These are phyloP conservation scores for Coenobita brevimanus DNA, from an alignment of 1,140 invertebrate species.

Conservation along the genomic window DNA sequence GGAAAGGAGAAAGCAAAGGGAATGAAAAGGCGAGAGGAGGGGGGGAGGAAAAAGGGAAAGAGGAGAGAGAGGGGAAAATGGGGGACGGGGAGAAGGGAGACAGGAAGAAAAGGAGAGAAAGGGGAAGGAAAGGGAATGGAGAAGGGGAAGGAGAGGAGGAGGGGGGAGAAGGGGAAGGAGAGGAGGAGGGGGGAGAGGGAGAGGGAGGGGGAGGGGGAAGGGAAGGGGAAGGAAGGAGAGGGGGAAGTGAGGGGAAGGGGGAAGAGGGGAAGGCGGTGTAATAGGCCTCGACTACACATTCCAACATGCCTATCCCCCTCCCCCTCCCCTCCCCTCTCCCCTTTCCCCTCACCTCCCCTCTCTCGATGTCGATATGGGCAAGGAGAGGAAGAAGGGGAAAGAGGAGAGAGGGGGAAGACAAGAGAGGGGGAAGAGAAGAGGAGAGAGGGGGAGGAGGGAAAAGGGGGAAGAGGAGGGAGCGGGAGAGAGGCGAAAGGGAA, in stretches of 20 bases:
- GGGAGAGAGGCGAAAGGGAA: neutral
- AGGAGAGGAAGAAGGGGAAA: constrained; percentile 1
- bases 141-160: neutral
- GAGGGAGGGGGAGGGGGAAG: neutral
- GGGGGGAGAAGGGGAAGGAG: neutral
- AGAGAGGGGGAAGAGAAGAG: constrained; percentile 1
- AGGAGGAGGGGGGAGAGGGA: neutral
- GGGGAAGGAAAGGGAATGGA: neutral
- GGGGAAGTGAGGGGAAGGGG: too few species aligned
- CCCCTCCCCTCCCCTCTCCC: too few species aligned
- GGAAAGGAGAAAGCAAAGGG: neutral
- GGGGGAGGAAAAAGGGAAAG: neutral
- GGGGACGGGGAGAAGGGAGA: neutral
- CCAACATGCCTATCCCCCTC: too few species aligned
- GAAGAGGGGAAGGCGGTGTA: constrained; percentile 1
- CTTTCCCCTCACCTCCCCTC: too few species aligned
- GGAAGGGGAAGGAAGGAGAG: neutral
- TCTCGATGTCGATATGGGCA: too few species aligned
- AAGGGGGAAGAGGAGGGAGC: neutral
- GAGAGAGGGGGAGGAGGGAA: neutral
- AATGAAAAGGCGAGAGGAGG: neutral
- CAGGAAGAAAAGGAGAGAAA: neutral
- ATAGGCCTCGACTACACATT: too few species aligned
- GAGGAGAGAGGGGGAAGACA: neutral
- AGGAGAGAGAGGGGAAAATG: neutral